Conservation (phyloP, 2,888 invertebrate genomes). For the Serripes groenlandicus region DNA sequence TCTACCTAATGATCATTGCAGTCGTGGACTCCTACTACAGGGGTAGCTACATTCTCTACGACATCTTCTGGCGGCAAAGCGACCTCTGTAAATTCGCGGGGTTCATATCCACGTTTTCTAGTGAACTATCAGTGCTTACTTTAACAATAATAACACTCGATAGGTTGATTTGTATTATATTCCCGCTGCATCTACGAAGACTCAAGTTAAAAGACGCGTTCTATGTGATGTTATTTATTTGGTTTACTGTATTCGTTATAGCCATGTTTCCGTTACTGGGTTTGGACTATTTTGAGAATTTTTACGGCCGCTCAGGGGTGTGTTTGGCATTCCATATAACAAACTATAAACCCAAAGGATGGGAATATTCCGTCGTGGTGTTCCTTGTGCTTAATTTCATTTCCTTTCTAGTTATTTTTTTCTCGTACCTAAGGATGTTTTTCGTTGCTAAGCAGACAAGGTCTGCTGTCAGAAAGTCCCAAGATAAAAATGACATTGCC, state of each 20-base stretch:
- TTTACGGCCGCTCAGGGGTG: conserved; percentile 88
- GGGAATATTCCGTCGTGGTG: conserved; percentile 88
- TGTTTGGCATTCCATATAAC: conserved; percentile 88
- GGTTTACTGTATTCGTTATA: conserved; percentile 78
- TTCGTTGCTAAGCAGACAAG: conserved; percentile 87
- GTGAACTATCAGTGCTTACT: conserved; percentile 87
- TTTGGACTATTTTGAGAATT: conserved; percentile 86
- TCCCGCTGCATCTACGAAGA: conserved; percentile 83
- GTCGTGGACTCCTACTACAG: conserved; percentile 85
- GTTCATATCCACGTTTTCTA: conserved; percentile 86
- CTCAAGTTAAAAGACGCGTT: conserved; percentile 81
- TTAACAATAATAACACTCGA: conserved; percentile 87
- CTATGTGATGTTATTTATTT: conserved; percentile 81
- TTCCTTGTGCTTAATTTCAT: conserved; percentile 87
- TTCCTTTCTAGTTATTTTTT: conserved; percentile 87
- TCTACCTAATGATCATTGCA: conserved; percentile 84
- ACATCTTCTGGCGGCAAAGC: conserved; percentile 81
- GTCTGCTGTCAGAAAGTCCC: conserved; percentile 85
- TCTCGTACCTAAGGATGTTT: conserved; percentile 88
- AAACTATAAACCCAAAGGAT: conserved; percentile 87
- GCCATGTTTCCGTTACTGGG: conserved; percentile 79
- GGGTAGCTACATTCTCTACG: conserved; percentile 86
- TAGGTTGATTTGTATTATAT: conserved; percentile 85
- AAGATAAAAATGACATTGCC: conserved; percentile 85
- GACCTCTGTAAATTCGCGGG: conserved; percentile 83